Evolutionary conservation across 1,140 invertebrate genomes (phyloP).

Genomic region (Aphelenchoides avenae): DNA sequence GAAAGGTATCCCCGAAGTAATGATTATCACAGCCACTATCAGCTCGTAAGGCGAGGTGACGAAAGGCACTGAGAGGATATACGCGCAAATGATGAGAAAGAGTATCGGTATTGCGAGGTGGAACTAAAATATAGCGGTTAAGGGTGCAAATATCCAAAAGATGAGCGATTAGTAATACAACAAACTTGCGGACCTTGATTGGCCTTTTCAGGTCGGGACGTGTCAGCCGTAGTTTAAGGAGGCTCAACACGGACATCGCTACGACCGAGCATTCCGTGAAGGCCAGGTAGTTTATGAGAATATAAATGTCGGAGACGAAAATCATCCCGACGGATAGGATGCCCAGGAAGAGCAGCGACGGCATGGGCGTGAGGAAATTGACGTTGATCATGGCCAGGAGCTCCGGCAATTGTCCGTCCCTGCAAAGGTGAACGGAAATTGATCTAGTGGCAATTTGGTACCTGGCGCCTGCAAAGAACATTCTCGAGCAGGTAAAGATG

Average conservation of each 20-base stretch:
- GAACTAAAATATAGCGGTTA: slow-evolving; percentile 42
- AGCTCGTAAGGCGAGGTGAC: slow-evolving; percentile 46
- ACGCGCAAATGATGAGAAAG: slow-evolving; percentile 53
- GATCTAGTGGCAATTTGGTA: slow-evolving; percentile 4
- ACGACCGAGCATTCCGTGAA: slow-evolving; percentile 91
- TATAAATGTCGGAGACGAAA: slow-evolving; percentile 77
- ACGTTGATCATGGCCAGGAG: slow-evolving; percentile 57
- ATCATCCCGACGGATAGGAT: slow-evolving; percentile 77
- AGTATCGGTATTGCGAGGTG: slow-evolving; percentile 43
- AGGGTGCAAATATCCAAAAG: no score
- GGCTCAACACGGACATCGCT: slow-evolving; percentile 76
- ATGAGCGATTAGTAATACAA: no score
- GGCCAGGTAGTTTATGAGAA: slow-evolving; percentile 84
- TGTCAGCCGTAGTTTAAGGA: slow-evolving; percentile 78
- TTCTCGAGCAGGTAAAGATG: slow-evolving; percentile 54
- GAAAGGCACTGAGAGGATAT: slow-evolving; percentile 51
- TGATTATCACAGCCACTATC: slow-evolving; percentile 48
- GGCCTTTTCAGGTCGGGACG: slow-evolving; percentile 74
- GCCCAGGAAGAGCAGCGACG: slow-evolving; percentile 60
- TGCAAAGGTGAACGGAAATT: background rate
- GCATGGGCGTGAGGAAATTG: slow-evolving; percentile 48
- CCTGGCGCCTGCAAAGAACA: slow-evolving; percentile 58
- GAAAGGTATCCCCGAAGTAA: slow-evolving; percentile 51
- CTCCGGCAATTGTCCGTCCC: slow-evolving; percentile 53
- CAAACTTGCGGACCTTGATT: no score